Conservation (phyloP, 2,797 vertebrate species). For the Coreius guichenoti region DNA sequence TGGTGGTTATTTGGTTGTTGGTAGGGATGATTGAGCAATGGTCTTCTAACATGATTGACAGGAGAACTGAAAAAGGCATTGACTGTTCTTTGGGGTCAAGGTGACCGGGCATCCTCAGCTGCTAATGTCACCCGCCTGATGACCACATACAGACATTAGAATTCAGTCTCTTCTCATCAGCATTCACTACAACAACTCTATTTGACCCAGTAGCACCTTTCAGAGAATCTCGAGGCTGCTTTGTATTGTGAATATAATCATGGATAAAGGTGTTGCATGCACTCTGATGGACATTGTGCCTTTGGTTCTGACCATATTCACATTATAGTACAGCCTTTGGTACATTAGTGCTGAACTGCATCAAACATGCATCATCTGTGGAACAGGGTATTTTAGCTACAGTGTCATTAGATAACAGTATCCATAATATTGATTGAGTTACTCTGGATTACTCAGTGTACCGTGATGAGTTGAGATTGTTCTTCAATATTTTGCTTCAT, state of each 20-base stretch:
- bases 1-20: neutral
- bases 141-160: neutral
- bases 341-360: neutral
- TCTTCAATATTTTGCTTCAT: neutral
- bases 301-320: neutral
- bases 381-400: neutral
- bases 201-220: neutral
- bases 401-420: neutral
- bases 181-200: neutral
- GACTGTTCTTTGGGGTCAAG: conserved; percentile 4
- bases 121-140: neutral
- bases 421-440: neutral
- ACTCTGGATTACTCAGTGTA: neutral
- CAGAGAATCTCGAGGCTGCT: neutral
- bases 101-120: conserved; percentile 2
- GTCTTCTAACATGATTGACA: conserved; percentile 13
- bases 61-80: neutral
- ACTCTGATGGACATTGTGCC: neutral
- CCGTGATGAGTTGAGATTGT: neutral
- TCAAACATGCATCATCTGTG: neutral
- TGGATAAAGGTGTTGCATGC: neutral
- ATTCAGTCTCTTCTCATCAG: neutral
- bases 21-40: conserved; percentile 14
- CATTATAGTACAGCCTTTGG: neutral
- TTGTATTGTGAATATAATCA: conserved; percentile 12